A percentile compares a stretch with the other conserved stretches of the same genome.
Evolutionary conservation across 2,888 invertebrate genomes (phyloP).

Genomic region (Eugnorisma glareosa): DNA sequence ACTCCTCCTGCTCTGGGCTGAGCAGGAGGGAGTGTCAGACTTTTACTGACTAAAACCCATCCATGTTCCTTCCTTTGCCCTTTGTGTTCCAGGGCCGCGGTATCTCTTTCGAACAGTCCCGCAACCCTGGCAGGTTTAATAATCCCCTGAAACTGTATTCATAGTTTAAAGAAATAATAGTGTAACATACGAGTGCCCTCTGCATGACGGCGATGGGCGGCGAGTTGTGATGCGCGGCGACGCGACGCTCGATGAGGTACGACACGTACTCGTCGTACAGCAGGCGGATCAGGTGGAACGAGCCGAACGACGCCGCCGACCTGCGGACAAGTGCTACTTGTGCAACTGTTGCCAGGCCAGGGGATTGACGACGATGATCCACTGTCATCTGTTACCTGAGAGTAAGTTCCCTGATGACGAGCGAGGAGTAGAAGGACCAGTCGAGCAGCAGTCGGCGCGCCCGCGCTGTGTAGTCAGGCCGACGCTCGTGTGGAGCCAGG

Average conservation of each 20-base stretch:
- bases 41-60: no score
- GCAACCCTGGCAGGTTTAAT: no score
- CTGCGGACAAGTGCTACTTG: conserved; percentile 60
- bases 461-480: conserved; percentile 95
- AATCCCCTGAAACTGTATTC: not conserved
- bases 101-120: no score
- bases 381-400: conserved; percentile 54
- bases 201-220: conserved; percentile 98
- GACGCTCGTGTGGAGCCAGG: conserved; percentile 96
- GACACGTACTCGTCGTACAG: conserved; percentile 99
- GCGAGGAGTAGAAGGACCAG: conserved; percentile 99
- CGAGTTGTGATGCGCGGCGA: conserved; percentile 96
- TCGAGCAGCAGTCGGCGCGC: conserved; percentile 97
- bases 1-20: no score
- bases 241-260: conserved; percentile 99
- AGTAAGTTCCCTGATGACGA: conserved; percentile 99
- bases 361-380: no score
- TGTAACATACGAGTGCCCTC: conserved; percentile 70
- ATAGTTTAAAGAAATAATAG: not conserved
- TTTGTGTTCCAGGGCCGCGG: no score
- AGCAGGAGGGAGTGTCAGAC: no score
- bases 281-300: conserved; percentile 99
- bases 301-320: conserved; percentile 99
- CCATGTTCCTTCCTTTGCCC: no score
- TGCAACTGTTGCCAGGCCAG: no score